These are phyloP conservation scores for Epinephelus awoara DNA, from an alignment of 2,797 vertebrate species.

Conservation along the genomic window DNA sequence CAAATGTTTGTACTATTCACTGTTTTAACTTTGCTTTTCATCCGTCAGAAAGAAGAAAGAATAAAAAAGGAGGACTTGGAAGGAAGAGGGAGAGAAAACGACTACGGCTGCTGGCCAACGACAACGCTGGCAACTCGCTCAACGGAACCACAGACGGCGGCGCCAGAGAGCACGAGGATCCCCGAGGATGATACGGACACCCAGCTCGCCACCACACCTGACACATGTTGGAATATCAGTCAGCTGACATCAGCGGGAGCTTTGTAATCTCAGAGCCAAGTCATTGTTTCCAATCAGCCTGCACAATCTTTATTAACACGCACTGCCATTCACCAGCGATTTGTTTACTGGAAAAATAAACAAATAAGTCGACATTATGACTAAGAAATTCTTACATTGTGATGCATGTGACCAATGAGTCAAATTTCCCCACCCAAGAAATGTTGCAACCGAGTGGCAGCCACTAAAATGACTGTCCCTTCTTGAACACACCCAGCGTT, in stretches of 20 bases:
- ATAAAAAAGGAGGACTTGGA: conserved; percentile 57
- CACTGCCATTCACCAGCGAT: background rate
- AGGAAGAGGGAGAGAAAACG: conserved; percentile 60
- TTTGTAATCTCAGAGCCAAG: background rate
- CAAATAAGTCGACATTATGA: background rate
- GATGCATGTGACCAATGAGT: background rate
- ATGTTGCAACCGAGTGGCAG: background rate
- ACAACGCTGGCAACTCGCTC: background rate
- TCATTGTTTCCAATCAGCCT: conserved; percentile 12
- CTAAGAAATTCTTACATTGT: background rate
- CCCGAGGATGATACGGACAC: background rate
- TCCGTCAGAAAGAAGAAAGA: conserved; percentile 63
- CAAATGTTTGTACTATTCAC: background rate
- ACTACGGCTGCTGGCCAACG: conserved; percentile 31
- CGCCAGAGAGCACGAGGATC: background rate
- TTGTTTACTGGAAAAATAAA: conserved; percentile 8
- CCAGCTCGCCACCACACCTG: background rate
- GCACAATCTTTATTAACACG: background rate
- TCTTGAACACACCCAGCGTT: background rate
- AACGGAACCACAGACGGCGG: conserved; percentile 34
- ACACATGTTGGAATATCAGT: background rate
- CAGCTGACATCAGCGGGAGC: background rate
- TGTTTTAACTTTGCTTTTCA: background rate
- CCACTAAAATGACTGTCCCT: background rate
- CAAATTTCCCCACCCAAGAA: background rate